Percentiles rank a stretch among this genome's conserved stretches.
phyloP scores from a whole-genome alignment of 2,797 vertebrate genomes.

The Enoplosus armatus region DNA sequence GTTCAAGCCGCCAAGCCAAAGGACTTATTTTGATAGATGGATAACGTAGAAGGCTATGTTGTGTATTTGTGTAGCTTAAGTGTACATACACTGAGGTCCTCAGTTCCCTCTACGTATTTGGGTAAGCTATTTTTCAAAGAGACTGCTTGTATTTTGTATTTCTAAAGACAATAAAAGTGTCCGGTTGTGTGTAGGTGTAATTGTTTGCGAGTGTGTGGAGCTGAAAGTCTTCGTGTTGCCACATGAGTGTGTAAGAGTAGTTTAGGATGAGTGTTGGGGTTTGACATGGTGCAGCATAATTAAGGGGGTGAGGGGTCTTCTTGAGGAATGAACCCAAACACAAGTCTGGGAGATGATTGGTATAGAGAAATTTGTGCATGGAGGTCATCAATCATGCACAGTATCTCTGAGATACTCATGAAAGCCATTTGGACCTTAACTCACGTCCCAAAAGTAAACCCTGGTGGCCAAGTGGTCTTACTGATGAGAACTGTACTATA shows the following conservation, averaged over 20 bases:
- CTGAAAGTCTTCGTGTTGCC: constrained; percentile 87
- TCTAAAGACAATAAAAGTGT: background rate
- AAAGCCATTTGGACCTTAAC: constrained; percentile 69
- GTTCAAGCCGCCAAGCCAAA: background rate
- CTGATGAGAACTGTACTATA: constrained; percentile 31
- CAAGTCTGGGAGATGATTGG: constrained; percentile 61
- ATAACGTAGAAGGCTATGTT: background rate
- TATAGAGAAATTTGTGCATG: constrained; percentile 64
- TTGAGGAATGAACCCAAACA: constrained; percentile 52
- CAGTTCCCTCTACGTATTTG: background rate
- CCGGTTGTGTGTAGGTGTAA: constrained; percentile 23
- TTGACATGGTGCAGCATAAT: constrained; percentile 62
- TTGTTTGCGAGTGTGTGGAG: constrained; percentile 67
- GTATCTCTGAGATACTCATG: constrained; percentile 71
- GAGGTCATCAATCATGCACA: constrained; percentile 67
- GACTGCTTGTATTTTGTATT: constrained; percentile 5
- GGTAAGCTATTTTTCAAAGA: background rate
- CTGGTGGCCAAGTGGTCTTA: constrained; percentile 26
- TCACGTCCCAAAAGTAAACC: constrained; percentile 31
- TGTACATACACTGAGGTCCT: background rate
- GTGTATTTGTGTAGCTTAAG: background rate
- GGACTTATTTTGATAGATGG: background rate
- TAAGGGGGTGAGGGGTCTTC: constrained; percentile 45
- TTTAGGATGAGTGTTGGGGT: constrained; percentile 52
- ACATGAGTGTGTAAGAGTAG: constrained; percentile 71